Percentiles rank a stretch among this genome's conserved stretches.
phyloP scores from a whole-genome alignment of 92 coral and sea anemone species.

The Hydrozoanthus gracilis region DNA sequence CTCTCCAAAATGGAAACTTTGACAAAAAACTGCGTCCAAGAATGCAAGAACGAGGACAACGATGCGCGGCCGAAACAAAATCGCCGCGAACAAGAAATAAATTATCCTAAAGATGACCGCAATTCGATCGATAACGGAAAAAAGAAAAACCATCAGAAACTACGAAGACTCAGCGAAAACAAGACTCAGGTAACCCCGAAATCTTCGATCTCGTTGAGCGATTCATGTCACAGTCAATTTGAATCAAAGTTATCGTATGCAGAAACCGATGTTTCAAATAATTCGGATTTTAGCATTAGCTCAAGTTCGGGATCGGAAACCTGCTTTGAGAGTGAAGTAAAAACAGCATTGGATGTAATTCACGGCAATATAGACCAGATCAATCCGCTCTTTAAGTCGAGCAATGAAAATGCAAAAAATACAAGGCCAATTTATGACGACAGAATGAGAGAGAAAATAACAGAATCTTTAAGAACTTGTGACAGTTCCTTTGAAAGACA shows the following conservation, averaged over 20 bases:
- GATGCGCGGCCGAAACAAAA: neutral
- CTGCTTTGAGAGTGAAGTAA: slow-evolving; percentile 33
- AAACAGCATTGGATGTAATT: slow-evolving; percentile 31
- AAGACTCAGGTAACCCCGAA: neutral
- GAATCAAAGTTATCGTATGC: slow-evolving; percentile 9
- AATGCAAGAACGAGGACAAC: neutral
- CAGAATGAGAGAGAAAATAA: slow-evolving; percentile 28
- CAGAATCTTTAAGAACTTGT: slow-evolving; percentile 12
- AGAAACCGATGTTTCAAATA: neutral
- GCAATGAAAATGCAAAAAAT: neutral
- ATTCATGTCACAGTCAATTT: neutral
- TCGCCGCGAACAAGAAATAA: neutral
- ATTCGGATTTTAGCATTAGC: slow-evolving; percentile 4
- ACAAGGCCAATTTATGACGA: slow-evolving; percentile 13
- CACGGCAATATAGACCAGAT: slow-evolving; percentile 26
- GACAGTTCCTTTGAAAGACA: slow-evolving; percentile 26
- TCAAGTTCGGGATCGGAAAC: slow-evolving; percentile 41
- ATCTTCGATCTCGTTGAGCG: slow-evolving; percentile 8
- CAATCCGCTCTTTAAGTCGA: slow-evolving; percentile 12
- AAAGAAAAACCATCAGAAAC: slow-evolving; percentile 34
- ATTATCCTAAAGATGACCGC: neutral
- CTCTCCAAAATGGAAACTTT: neutral
- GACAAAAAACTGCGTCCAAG: slow-evolving; percentile 4
- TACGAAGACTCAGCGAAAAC: slow-evolving; percentile 28
- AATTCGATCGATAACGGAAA: neutral